Base-by-base conservation (phyloP, 2,888 invertebrate species). In the Ophion ellenae region DNA sequence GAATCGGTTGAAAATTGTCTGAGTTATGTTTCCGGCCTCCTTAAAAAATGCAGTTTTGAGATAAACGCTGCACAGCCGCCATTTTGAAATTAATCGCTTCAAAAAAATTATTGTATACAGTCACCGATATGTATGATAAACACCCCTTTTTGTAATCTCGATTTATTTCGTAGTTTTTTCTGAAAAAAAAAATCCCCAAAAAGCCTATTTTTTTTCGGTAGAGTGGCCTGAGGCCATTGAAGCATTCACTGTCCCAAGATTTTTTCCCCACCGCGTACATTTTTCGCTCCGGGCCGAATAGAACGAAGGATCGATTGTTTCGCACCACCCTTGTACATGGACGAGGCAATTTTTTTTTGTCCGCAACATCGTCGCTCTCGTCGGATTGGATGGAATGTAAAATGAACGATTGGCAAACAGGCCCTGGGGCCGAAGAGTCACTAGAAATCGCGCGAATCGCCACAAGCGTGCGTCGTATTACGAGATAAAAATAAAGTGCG, bases 341-440 rank as follows among this genome's bases (percentile, higher is more conserved):
- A 36, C n/a, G 4, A 32, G n/a, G 2, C n/a, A 5, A n/a, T 32
- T 59, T 74, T 36, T 66, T 40, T 64, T 24, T 67, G 63, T 47
- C 17, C 63, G 14, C 28, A 69, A 67, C 47, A 28, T 59, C 40
- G 67, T 74, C 36, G 75, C 36, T 79, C 24, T 71, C 83, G 79
- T 85, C 73, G 61, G 45, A 67, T 89, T 88, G 82, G 87, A 90
- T 91, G 93, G 93, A 93, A 93, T 93, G 93, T 93, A 90, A 90
- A 91, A 85, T 84, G 20, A 77, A 85, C 67, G 67, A 71, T 86
- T 84, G 86, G 83, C 83, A 53, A 53, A 53, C 53, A 81, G 83
- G 81, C 83, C 67, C 40, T 73, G 59, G 61, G 61, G 20, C 63
- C 74, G 81, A 77, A 81, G 67, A 83, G 64, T 86, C 81, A 83